A percentile compares a stretch with the other conserved stretches of the same genome.
Evolutionary conservation across 2,888 invertebrate genomes (phyloP).

Genomic region (Thecophora atra): DNA sequence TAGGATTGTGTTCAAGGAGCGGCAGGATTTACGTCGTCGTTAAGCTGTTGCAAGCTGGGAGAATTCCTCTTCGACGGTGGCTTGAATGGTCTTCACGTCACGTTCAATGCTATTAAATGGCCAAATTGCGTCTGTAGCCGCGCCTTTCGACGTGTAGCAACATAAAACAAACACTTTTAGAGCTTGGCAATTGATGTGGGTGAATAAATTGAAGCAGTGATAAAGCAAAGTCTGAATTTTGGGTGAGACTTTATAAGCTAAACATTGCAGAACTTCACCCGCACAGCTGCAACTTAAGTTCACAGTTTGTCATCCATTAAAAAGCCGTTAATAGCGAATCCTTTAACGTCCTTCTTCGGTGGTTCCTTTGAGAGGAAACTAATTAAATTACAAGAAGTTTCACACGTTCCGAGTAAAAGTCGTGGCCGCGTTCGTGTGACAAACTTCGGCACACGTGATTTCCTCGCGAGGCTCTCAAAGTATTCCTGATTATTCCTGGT

Average conservation of each 20-base stretch:
- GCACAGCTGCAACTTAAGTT: no score
- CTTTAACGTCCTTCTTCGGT: not conserved
- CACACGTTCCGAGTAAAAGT: conserved; percentile 7
- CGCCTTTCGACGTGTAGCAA: not conserved
- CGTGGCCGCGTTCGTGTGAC: not conserved
- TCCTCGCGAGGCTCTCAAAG: not conserved
- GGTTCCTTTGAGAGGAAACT: not conserved
- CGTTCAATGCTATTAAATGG: conserved; percentile 16
- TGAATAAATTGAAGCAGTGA: no score
- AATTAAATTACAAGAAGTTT: conserved; percentile 15
- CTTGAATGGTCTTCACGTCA: conserved; percentile 11
- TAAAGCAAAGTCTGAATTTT: no score
- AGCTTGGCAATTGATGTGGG: no score
- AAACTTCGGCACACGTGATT: conserved; percentile 12
- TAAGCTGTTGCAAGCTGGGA: not conserved
- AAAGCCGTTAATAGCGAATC: not conserved
- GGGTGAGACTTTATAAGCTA: no score
- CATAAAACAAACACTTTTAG: not conserved
- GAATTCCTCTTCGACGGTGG: not conserved
- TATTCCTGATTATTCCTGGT: not conserved
- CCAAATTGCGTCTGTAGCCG: not conserved
- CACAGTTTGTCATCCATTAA: no score
- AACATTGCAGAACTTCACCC: no score
- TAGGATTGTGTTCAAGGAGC: conserved; percentile 8
- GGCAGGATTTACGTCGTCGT: conserved; percentile 12